phyloP scores from a whole-genome alignment of 2,113 vertebrate species.

The Alectura lathami region DNA sequence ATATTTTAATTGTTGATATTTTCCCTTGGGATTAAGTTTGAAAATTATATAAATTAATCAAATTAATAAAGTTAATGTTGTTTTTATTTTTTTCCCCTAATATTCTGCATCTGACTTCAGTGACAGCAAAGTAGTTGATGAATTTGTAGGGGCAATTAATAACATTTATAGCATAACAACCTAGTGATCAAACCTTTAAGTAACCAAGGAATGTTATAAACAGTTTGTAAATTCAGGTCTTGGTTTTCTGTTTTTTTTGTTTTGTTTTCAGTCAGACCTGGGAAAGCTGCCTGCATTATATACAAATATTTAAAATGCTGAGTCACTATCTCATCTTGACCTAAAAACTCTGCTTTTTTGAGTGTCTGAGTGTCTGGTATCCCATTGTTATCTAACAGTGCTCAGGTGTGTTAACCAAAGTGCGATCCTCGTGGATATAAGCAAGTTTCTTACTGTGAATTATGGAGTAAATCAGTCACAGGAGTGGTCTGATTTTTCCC shows the following conservation, averaged over 20 bases:
- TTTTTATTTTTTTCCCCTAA: background rate
- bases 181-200: background rate
- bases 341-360: background rate
- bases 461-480: fast-evolving
- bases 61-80: background rate
- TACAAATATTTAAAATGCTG: background rate
- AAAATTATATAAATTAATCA: background rate
- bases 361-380: background rate
- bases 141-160: background rate
- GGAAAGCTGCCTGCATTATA: background rate
- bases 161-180: background rate
- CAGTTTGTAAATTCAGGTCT: background rate
- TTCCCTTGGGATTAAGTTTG: background rate
- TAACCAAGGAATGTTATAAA: background rate
- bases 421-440: background rate
- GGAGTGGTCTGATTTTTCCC: background rate
- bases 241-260: fast-evolving
- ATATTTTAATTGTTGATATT: background rate
- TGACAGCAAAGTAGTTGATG: background rate
- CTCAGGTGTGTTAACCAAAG: background rate
- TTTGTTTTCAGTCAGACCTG: background rate
- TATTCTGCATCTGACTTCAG: background rate
- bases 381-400: background rate
- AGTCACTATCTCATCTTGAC: background rate
- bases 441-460: background rate